Conservation (phyloP, 1,140 invertebrate species). For the Cataglyphis hispanica region DNA sequence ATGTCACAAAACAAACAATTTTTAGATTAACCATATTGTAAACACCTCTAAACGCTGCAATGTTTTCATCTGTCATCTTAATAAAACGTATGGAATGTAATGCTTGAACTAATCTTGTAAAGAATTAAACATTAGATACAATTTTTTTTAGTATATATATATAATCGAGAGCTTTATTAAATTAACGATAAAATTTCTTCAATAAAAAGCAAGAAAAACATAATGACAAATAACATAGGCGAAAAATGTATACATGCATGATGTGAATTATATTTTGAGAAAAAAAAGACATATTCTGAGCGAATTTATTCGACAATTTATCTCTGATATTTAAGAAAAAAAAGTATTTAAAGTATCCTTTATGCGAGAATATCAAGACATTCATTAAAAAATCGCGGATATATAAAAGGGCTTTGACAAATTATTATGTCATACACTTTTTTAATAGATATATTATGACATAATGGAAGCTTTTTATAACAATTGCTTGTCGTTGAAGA, state of each 20-base stretch:
- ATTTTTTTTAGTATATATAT: background rate
- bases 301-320: background rate
- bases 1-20: background rate
- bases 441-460: constrained; percentile 5
- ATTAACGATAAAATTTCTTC: background rate
- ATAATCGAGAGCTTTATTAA: background rate
- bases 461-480: constrained; percentile 2
- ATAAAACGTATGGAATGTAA: too few species aligned
- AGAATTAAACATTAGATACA: background rate
- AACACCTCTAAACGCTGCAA: too few species aligned
- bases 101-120: too few species aligned
- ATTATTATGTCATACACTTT: background rate
- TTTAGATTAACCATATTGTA: background rate
- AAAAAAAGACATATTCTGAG: background rate
- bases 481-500: background rate
- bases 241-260: too few species aligned
- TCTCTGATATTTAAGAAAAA: background rate
- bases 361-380: background rate
- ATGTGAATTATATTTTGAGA: background rate
- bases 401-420: constrained; percentile 14
- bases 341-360: background rate
- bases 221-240: too few species aligned
- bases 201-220: background rate
- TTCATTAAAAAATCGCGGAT: background rate
- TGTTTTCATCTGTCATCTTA: background rate